Percentiles rank a stretch among this genome's conserved stretches.
phyloP scores from a whole-genome alignment of 2,797 vertebrate species.

The Pagetopsis macropterus region DNA sequence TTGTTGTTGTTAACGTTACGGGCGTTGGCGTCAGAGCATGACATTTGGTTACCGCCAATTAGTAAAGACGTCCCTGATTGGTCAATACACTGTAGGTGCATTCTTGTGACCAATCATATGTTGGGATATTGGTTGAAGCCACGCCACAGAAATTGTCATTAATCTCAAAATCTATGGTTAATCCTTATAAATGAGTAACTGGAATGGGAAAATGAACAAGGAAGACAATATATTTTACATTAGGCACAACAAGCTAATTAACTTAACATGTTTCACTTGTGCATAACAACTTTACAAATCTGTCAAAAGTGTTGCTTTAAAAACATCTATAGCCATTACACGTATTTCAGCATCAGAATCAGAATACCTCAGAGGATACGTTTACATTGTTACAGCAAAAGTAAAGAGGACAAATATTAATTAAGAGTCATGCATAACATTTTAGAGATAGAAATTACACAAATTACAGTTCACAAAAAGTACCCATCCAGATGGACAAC shows the following conservation, averaged over 20 bases:
- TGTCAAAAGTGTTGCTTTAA: neutral
- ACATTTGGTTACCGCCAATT: conserved; percentile 45
- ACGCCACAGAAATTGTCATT: neutral
- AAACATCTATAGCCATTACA: neutral
- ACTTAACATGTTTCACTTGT: neutral
- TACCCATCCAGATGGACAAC: too few species aligned
- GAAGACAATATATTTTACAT: too few species aligned
- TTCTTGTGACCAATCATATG: conserved; percentile 56
- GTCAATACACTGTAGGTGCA: conserved; percentile 31
- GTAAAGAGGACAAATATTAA: too few species aligned
- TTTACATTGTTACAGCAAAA: too few species aligned
- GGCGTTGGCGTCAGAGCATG: conserved; percentile 39
- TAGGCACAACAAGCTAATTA: neutral
- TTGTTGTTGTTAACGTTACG: conserved; percentile 62
- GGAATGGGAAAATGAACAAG: neutral
- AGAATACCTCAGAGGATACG: too few species aligned
- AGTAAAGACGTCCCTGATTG: conserved; percentile 65
- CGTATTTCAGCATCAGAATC: too few species aligned
- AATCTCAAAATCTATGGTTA: neutral
- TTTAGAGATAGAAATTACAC: too few species aligned
- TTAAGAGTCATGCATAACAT: too few species aligned
- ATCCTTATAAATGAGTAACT: neutral
- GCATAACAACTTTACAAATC: neutral
- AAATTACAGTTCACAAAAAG: too few species aligned
- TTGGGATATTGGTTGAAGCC: conserved; percentile 1